Percentiles rank a stretch among this genome's conserved stretches.
Conservation (phyloP, 2,113 vertebrate genomes). For the Mobula hypostoma region DNA sequence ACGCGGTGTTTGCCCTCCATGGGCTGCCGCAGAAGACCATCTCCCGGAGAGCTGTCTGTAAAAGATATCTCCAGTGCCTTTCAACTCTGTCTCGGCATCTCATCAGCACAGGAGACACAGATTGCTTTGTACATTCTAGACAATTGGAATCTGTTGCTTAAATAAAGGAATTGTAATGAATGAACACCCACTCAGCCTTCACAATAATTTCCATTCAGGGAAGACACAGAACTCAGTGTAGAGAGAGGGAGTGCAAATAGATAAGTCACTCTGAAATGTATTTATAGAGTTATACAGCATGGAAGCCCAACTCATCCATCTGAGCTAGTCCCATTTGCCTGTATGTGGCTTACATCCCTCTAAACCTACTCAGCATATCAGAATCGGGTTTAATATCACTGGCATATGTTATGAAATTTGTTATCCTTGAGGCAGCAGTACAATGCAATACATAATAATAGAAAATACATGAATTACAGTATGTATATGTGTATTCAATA, state of each 20-base stretch:
- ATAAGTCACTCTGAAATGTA: neutral
- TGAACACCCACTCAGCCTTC: neutral
- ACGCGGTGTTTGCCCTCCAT: neutral
- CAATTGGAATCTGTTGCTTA: neutral
- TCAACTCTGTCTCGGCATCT: neutral
- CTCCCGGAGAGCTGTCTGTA: neutral
- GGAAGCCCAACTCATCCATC: too few species aligned
- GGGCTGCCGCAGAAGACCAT: neutral
- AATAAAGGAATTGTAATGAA: neutral
- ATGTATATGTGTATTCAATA: too few species aligned
- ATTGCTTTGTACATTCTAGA: neutral
- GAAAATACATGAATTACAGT: too few species aligned
- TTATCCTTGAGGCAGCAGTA: too few species aligned
- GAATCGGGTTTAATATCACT: too few species aligned
- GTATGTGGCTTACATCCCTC: too few species aligned
- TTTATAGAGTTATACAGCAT: neutral
- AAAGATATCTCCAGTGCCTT: neutral
- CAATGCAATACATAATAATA: too few species aligned
- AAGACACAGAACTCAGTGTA: neutral
- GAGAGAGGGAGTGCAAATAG: neutral
- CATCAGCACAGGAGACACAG: neutral
- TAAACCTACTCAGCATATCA: too few species aligned
- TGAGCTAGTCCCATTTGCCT: too few species aligned
- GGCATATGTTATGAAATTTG: too few species aligned
- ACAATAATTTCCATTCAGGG: neutral